Base-by-base conservation (phyloP, 2,113 vertebrate species). In the Todiramphus saurophagus region DNA sequence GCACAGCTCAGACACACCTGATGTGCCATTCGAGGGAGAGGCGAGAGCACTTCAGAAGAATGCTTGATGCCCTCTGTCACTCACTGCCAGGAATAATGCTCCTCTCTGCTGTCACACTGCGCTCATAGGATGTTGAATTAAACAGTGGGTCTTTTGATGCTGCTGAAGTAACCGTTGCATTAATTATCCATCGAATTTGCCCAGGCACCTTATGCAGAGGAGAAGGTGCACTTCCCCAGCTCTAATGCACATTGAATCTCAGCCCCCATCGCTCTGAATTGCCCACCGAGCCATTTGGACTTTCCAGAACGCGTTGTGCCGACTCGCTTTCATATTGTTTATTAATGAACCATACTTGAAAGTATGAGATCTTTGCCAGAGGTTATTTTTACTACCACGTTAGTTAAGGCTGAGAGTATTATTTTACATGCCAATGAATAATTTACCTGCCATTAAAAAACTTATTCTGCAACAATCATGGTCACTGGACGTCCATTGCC, bases 101-200 rank as follows among this genome's bases (percentile, higher is more conserved):
- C 46, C 83, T 78, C 59, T 44, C 87, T 18, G 73, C 96, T 92
- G 93, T 94, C 97, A 96, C 86, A 41, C 85, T 0, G 3, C 9
- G 21, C 83, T 53, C 69, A 2, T 2, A 48, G 83, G 96, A 93
- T 83, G 93, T 24, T 95, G 96, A 96, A 96, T 97, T 95, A 95
- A 97, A 91, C 96, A 97, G 97, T 43, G 85, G 63, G 28, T 58
- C 94, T 93, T 96, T 81, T 89, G 91, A 96, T 94, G 95, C 93
- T 67, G 83, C 90, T 78, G 93, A 68, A 94, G 91, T 74, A 93
- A 93, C 95, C 82, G 74, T 63, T 92, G 90, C 94, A 92, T 96
- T 93, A 92, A 96, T 97, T 95, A 96, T 94, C 93, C 77, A 75
- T 35, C 24, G 80, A 62, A 87, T 96, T 94, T 93, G 93, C 94